Percentiles rank a stretch among this genome's conserved stretches.
phyloP scores from a whole-genome alignment of 2,113 vertebrate species.

The Theristicus caerulescens region DNA sequence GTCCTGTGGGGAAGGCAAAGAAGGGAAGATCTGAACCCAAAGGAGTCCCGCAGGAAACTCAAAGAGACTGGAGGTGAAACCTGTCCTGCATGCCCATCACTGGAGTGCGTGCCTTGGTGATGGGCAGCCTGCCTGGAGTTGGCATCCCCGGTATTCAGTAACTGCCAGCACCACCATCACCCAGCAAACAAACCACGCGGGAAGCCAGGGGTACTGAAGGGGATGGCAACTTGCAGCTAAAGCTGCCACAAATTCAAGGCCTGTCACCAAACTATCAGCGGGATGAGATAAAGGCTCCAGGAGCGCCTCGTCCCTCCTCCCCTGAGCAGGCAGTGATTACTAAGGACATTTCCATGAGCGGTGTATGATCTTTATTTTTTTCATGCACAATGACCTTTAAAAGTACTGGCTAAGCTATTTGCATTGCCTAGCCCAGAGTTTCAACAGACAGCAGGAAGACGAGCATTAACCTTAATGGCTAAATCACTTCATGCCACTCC shows the following conservation, averaged over 20 bases:
- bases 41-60: neutral
- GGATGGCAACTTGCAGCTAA: neutral
- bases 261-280: neutral
- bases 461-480: conserved; percentile 79
- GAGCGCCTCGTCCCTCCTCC: conserved; percentile 7
- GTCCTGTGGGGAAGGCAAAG: neutral
- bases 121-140: neutral
- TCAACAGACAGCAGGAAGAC: conserved; percentile 69
- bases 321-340: conserved; percentile 60
- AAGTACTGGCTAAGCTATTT: conserved; percentile 80
- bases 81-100: neutral
- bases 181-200: fast-evolving
- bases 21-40: neutral
- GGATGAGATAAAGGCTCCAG: conserved; percentile 47
- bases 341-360: conserved; percentile 68
- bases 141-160: fast-evolving
- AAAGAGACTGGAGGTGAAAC: neutral
- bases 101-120: fast-evolving
- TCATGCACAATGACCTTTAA: conserved; percentile 77
- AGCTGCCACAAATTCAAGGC: conserved; percentile 5
- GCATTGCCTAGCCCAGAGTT: conserved; percentile 72
- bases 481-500: conserved; percentile 70
- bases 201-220: neutral
- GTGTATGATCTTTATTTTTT: conserved; percentile 63
- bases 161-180: neutral